Base-by-base conservation (phyloP, 2,797 vertebrate species). In the Xenopus petersii region DNA sequence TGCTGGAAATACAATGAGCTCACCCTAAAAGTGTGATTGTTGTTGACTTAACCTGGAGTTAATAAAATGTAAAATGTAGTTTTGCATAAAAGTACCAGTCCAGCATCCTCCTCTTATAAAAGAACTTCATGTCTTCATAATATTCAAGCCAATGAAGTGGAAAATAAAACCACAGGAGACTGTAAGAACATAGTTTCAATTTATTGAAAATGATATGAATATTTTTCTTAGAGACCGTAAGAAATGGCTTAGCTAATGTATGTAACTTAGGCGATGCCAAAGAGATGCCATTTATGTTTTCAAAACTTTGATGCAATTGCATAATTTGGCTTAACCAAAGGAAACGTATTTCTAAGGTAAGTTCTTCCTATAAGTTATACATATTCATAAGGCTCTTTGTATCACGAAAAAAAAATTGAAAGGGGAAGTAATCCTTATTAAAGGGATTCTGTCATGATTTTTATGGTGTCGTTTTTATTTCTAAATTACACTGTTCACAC, bases 41-140 rank as follows among this genome's bases (percentile, higher is more conserved):
- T 64, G 67, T 75, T 64, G 75, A 68, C 42, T 55, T 68, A 78
- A 78, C 70, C 70, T 78, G 70, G 71, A 74, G 67, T 60, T 79
- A 74, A 73, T 79, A 73, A 79, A 16, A 56, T 17, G 12, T 56
- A 16, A 55, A 77, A 69, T 73, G 2, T 46, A 60, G 66, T 64
- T 74, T 61, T 30, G 54, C 30, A 51, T 68, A 59, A 70, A 47
- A 70, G 61, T 59, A 70, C 66, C 67, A 70, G 67, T 54, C 30
- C 62, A 51, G 47, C 46, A 61, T 65, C 49, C 71, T 70, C 26
- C 15, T 9, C 49, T 12, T 70, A 70, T 64, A 75, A 47, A 67
- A 51, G 64, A 21, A 65, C 15, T 65, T 48, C 36, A n/a, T 64
- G 16, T 67, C 12, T 67, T 67, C 12, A 55, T 17, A 26, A 15